phyloP scores from a whole-genome alignment of 2,888 invertebrate genomes.

The Merodon equestris region DNA sequence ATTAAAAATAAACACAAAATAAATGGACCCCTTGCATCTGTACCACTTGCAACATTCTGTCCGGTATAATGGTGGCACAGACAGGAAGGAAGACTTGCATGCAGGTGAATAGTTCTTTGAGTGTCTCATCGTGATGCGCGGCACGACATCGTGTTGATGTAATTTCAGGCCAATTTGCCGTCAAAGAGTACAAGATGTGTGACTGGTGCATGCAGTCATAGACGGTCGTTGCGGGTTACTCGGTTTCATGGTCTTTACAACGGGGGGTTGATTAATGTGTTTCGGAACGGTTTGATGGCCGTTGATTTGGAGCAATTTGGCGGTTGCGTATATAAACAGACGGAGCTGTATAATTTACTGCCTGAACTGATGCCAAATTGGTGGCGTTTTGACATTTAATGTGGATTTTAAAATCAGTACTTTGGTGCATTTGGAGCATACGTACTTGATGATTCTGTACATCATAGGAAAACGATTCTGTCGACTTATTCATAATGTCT shows the following conservation, averaged over 20 bases:
- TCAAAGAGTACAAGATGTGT: slow-evolving; percentile 12
- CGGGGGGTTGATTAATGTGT: slow-evolving; percentile 28
- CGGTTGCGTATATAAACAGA: background rate
- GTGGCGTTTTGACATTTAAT: background rate
- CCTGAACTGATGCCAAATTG: slow-evolving; percentile 21
- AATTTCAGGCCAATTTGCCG: slow-evolving; percentile 34
- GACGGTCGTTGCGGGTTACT: no score
- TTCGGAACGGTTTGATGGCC: slow-evolving; percentile 1
- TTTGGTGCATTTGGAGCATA: no score
- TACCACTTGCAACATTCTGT: background rate
- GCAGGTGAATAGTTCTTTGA: background rate
- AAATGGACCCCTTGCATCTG: slow-evolving; percentile 8
- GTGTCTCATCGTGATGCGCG: no score
- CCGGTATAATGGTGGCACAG: no score
- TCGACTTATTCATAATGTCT: no score
- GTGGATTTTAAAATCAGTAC: no score
- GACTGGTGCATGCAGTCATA: background rate
- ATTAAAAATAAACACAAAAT: background rate
- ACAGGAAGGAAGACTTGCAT: slow-evolving; percentile 6
- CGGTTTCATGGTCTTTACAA: background rate
- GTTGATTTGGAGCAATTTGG: slow-evolving; percentile 1
- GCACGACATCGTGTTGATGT: slow-evolving; percentile 12
- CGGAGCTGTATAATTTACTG: slow-evolving; percentile 9
- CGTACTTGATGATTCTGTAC: no score
- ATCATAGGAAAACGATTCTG: no score